Base-by-base conservation (phyloP, 30 jellyfish, hydroid and myxozoan genomes). In the Catostylus mosaicus region DNA sequence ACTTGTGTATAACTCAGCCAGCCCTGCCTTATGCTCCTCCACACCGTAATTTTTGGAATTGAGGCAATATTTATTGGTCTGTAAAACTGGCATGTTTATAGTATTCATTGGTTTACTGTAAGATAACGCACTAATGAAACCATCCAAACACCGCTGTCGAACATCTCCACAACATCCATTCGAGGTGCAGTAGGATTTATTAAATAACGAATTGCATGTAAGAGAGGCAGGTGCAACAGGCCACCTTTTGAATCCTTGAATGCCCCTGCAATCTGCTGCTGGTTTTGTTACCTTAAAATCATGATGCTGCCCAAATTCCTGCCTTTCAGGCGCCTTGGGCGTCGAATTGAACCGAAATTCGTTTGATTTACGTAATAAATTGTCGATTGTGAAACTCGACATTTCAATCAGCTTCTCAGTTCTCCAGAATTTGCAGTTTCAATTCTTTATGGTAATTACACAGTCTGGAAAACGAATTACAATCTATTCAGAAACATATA, bases 341-440 rank as follows among this genome's bases (percentile, higher is more conserved):
- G 30, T 33, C 14, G 31, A n/a, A 18, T 30, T 64, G 10, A n/a
- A 20, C 23, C 6, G 70, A 6, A 14, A 6, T 72, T 26, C 59
- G 31, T 77, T 24, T 57, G 63, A n/a, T 48, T 74, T n/a, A 40
- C 88, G 56, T 11, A 77, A 34, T 48, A 77, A 50, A 37, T 77
- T 57, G 7, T 77, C 88, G 31, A 77, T 77, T 7, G 77, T 77
- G 75, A 56, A 77, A 29, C 79, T 36, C 20, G 88, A 77, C 88
- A 77, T 77, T 26, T 11, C 48, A 9, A 43, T 6, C n/a, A n/a
- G n/a, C n/a, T n/a, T n/a, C n/a, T n/a, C n/a, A n/a, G n/a, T n/a
- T n/a, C n/a, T n/a, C n/a, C n/a, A n/a, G n/a, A n/a, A n/a, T n/a
- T n/a, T n/a, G n/a, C n/a, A n/a, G n/a, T n/a, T n/a, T n/a, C n/a